Evolutionary conservation across 2,797 vertebrate genomes (phyloP), one percentile per base, ranked within the genome.

Genomic region (Jordanella pulchra): DNA sequence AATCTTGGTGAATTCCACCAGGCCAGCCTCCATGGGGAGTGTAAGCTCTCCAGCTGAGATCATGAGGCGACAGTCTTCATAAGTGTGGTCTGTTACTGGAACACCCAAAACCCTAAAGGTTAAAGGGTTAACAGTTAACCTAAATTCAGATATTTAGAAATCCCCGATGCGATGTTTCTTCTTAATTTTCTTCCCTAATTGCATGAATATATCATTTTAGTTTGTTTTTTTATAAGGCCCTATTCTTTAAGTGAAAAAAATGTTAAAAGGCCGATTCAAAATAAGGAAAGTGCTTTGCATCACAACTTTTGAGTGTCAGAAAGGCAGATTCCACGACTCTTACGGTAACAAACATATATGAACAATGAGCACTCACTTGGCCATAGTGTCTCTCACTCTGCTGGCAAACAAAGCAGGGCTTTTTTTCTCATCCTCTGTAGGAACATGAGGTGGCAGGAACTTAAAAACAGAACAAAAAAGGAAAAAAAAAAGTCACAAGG

Each of bases 1-100:
- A 58, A 99, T 96, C 93, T 99, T 99, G 77, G 97, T 99, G 89
- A 99, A 99, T 87, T 99, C 98, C 65, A 99, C 97, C 76, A 99
- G 91, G 51, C 98, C 98, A 0, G 97, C 95, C 89, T 99, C 98
- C 98, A 99, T 99, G 2, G 98, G 97, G 80, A 99, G 91, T 0
- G 97, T 99, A 3, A 99, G 86, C 83, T 99, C 96, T 23, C 98
- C 97, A 1, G 98, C 98, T 21, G 97, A 96, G 90, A 99, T 97
- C 97, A 99, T 99, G 79, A 99, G 84, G 28, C 97, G 94, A 77
- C 98, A 99, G 32, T 99, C 98, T 89, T 99, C 98, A 18, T 97
- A 99, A 0, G 97, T 99, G 83, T 99, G 97, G 83, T 99, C 98
- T 3, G 98, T 99, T 55, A 97, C 75, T 0, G 97, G 96, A 39